These are phyloP conservation scores for Anneissia japonica DNA, from an alignment of 35 echinoderm and acorn worm genomes.

Conservation along the genomic window DNA sequence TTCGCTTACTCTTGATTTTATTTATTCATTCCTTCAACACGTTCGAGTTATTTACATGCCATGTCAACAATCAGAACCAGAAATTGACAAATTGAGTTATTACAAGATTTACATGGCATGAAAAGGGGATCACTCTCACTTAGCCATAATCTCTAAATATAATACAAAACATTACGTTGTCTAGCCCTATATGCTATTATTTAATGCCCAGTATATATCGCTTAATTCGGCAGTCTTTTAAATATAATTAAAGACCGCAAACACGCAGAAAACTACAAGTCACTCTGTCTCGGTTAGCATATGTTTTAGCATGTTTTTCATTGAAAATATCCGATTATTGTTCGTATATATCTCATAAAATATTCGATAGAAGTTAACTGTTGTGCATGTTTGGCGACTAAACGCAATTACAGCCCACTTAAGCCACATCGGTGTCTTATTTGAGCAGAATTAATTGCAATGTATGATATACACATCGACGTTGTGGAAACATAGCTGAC, in stretches of 20 bases:
- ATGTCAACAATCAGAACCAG: neutral
- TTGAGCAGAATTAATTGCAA: neutral
- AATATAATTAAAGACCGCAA: neutral
- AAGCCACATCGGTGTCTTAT: neutral
- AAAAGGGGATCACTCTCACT: neutral
- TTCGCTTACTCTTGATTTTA: neutral
- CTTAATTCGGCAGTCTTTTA: neutral
- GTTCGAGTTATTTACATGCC: neutral
- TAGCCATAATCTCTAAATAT: neutral
- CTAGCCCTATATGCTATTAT: neutral
- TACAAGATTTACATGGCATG: neutral
- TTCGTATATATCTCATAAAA: neutral
- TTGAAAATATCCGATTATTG: neutral
- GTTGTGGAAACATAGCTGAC: neutral
- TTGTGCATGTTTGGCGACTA: neutral
- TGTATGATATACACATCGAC: neutral
- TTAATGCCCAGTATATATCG: neutral
- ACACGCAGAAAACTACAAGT: neutral
- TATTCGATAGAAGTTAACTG: neutral
- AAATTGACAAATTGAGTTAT: neutral
- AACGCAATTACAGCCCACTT: neutral
- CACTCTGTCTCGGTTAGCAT: neutral
- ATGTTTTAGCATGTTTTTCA: neutral
- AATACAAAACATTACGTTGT: neutral
- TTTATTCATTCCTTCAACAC: neutral